Evolutionary conservation across 1,140 invertebrate species (phyloP), one percentile per base, ranked within the genome.

Genomic region (Pseudomyrmex sp.): DNA sequence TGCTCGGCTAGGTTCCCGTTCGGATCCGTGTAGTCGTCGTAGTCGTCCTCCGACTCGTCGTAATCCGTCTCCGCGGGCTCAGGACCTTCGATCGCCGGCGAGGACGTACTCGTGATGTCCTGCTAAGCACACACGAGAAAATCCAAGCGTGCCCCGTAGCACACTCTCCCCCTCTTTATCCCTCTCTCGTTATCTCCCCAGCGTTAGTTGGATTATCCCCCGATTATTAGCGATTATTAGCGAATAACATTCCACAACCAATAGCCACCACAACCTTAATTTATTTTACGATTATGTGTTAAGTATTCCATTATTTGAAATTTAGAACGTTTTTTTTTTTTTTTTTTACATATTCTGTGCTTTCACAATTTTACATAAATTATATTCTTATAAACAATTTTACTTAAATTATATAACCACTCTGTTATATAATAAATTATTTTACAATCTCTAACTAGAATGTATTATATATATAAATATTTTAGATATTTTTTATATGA

Each of bases 11-110:
- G 91, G 83, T 94, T 94, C 84, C 91, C 93, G 77, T 91, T 94
- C 58, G 91, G 91, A 50, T 94, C 94, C 83, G 92, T 79, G 85
- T 93, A 92, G 12, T 94, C 93, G 18, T 94, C 93, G 88, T 94
- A 91, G 1, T 94, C 93, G 46, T 93, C 93, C 44, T 93, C 93
- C 20, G 89, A 91, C 13, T 93, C 93, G 13, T 94, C 94, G 80
- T 94, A 94, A 85, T 94, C 93, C 59, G 93, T 94, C 85, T 94
- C 94, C 18, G 93, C 93, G 20, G 93, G 93, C 74, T 94, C 93
- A n/a, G 94, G 93, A 83, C 91, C 93, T n/a, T 93, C 94, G 82
- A 91, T 88, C 59, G 90, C 80, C 44, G 93, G 88, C 73, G 88
- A 84, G 46, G 91, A 86, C 54, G 93, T 93, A 84, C 93, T 94